Evolutionary conservation across 2,888 invertebrate genomes (phyloP).

Genomic region (Melieria picta): DNA sequence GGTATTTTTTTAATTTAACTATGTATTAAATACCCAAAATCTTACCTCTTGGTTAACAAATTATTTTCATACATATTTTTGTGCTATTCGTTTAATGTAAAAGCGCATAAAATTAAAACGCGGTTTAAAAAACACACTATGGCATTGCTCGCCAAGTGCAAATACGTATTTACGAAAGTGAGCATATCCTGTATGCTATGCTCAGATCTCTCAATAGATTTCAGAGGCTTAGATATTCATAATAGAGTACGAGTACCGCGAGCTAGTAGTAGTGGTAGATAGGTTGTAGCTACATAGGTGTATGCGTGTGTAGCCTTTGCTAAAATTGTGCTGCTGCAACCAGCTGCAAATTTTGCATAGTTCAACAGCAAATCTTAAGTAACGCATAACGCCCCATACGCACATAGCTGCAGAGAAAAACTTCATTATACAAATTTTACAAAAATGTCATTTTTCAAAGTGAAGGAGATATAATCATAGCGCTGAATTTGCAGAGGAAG

Average conservation of each 20-base stretch:
- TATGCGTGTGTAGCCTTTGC: slow-evolving; percentile 39
- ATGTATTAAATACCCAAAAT: slow-evolving; percentile 56
- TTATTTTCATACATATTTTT: slow-evolving; percentile 49
- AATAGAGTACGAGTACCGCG: slow-evolving; percentile 28
- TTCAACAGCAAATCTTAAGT: slow-evolving; percentile 43
- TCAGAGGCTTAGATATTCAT: slow-evolving; percentile 19
- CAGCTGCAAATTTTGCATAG: slow-evolving; percentile 34
- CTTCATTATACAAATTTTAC: slow-evolving; percentile 55
- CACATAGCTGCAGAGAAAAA: slow-evolving; percentile 64
- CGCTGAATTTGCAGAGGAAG: no score
- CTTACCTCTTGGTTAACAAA: slow-evolving; percentile 61
- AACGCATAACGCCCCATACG: slow-evolving; percentile 51
- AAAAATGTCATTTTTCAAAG: slow-evolving; percentile 14
- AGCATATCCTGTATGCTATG: slow-evolving; percentile 15
- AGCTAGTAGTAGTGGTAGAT: slow-evolving; percentile 31
- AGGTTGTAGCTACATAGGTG: slow-evolving; percentile 34
- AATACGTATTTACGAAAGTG: slow-evolving; percentile 50
- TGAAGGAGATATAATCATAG: no score
- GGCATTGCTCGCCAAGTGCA: slow-evolving; percentile 67
- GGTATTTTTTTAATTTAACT: slow-evolving; percentile 25
- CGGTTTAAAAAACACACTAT: slow-evolving; percentile 61
- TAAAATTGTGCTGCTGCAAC: slow-evolving; percentile 39
- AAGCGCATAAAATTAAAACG: slow-evolving; percentile 65
- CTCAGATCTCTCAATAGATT: neutral
- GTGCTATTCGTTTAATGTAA: slow-evolving; percentile 47